Percentiles rank a stretch among this genome's conserved stretches.
These are phyloP conservation scores for Saguinus midas DNA, from an alignment of 2,113 vertebrate species.

Conservation along the genomic window DNA sequence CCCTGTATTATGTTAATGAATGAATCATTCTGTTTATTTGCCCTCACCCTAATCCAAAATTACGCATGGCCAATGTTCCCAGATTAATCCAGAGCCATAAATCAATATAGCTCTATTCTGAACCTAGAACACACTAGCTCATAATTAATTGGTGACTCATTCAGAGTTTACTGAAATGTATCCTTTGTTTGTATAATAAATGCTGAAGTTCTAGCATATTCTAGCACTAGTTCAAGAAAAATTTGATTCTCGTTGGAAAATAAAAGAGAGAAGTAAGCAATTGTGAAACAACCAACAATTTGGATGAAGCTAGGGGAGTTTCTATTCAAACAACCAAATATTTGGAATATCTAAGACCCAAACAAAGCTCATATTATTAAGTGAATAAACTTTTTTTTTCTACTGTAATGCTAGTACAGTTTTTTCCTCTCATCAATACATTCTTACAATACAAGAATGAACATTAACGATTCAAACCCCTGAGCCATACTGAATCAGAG, in stretches of 20 bases:
- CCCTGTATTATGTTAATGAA: not conserved
- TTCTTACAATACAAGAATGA: not conserved
- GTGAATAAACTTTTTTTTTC: not conserved
- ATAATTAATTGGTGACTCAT: not conserved
- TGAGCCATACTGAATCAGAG: not conserved
- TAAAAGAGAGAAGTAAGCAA: not conserved
- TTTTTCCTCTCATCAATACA: not conserved
- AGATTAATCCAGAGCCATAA: conserved; percentile 13
- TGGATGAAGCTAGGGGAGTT: not conserved
- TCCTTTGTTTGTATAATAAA: not conserved
- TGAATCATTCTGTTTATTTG: not conserved
- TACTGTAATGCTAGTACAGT: not conserved
- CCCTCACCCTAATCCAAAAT: not conserved
- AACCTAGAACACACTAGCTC: not conserved
- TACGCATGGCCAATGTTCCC: not conserved
- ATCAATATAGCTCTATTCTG: not conserved
- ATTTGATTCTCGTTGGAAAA: not conserved
- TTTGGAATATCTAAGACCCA: not conserved
- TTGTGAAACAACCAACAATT: not conserved
- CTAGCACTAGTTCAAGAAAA: not conserved
- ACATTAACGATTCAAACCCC: not conserved
- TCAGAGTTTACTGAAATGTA: not conserved
- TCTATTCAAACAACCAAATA: conserved; percentile 34
- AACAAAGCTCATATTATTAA: conserved; percentile 18
- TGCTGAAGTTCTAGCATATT: not conserved